Percentiles rank a stretch among this genome's conserved stretches.
Conservation (phyloP, 2,888 invertebrate genomes). For the Stenolophus ochropezus region DNA sequence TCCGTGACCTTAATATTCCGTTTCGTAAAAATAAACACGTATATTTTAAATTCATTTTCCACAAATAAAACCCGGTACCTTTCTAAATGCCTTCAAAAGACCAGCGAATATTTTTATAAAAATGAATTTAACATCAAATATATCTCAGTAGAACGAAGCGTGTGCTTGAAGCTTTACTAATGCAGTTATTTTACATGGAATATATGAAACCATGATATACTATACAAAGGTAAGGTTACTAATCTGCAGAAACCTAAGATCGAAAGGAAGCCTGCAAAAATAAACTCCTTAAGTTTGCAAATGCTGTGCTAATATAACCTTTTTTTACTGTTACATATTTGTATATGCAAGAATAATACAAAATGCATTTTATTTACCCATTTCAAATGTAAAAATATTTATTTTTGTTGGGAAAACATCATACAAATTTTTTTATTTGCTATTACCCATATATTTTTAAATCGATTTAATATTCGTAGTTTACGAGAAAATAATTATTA, state of each 20-base stretch:
- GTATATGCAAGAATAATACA: too few relatives aligned
- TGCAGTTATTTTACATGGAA: background rate
- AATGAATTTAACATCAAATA: background rate
- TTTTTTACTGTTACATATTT: too few relatives aligned
- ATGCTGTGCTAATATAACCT: too few relatives aligned
- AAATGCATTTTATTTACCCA: too few relatives aligned
- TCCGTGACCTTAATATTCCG: background rate
- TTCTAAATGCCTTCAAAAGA: background rate
- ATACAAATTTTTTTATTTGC: too few relatives aligned
- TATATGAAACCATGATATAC: too few relatives aligned
- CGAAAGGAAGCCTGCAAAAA: background rate
- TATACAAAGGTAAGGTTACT: background rate
- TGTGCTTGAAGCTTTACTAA: background rate
- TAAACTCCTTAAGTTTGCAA: too few relatives aligned
- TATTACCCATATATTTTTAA: too few relatives aligned
- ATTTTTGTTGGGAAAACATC: too few relatives aligned
- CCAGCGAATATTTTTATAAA: background rate
- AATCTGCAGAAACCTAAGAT: background rate
- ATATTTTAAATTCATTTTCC: background rate
- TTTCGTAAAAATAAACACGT: background rate
- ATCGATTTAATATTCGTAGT: too few relatives aligned
- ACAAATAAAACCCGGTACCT: background rate
- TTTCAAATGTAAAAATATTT: too few relatives aligned
- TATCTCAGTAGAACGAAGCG: background rate
- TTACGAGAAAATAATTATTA: too few relatives aligned